phyloP scores from a whole-genome alignment of 2,797 vertebrate species.

The Falco novaeseelandiae region DNA sequence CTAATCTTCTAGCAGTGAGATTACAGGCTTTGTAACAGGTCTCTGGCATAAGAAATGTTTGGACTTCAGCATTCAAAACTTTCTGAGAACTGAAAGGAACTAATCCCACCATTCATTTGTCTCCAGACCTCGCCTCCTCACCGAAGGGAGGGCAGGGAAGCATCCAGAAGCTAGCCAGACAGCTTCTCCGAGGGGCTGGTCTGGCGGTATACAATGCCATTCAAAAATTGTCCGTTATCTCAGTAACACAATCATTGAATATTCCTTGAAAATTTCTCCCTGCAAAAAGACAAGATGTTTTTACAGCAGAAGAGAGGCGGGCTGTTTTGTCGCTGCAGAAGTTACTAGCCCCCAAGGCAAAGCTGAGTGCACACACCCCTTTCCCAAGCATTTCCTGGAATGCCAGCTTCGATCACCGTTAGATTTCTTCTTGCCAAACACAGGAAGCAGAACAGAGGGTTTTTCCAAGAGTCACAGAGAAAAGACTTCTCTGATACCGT shows the following conservation, averaged over 20 bases:
- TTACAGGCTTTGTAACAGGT: background rate
- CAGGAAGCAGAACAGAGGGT: slow-evolving; percentile 21
- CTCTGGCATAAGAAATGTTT: slow-evolving; percentile 51
- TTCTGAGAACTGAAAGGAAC: background rate
- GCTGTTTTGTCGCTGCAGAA: background rate
- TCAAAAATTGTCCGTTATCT: background rate
- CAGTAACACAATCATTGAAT: background rate
- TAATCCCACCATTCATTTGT: background rate
- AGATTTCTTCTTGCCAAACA: slow-evolving; percentile 35
- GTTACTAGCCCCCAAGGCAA: background rate
- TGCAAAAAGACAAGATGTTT: slow-evolving; percentile 10
- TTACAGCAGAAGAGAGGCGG: background rate
- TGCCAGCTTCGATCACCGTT: slow-evolving; percentile 43
- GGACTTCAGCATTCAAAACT: slow-evolving; percentile 47
- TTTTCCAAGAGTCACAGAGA: slow-evolving; percentile 29
- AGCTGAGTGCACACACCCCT: background rate
- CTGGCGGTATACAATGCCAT: background rate
- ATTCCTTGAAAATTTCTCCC: slow-evolving; percentile 8
- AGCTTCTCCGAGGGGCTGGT: background rate
- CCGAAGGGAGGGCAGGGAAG: background rate
- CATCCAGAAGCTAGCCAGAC: background rate
- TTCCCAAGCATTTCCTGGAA: slow-evolving; percentile 62
- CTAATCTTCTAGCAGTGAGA: background rate
- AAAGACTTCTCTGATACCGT: slow-evolving; percentile 26
- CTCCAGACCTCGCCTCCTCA: background rate